Evolutionary conservation across 2,113 vertebrate genomes (phyloP), one percentile per base, ranked within the genome.

Genomic region (Aphelocoma coerulescens): DNA sequence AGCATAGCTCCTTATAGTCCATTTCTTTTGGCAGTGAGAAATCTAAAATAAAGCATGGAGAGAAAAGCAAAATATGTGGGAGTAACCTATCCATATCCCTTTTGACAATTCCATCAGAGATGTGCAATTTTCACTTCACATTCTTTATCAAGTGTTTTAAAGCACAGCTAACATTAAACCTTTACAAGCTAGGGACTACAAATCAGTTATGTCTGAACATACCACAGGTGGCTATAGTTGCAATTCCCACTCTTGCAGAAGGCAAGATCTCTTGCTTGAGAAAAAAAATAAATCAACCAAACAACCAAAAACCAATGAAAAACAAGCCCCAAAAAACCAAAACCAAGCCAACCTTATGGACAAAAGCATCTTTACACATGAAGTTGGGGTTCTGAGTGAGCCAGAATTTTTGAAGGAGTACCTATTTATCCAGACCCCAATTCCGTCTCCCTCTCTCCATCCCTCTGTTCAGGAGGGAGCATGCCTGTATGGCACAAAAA

Each of bases 1-100:
- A 89, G 23, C 0, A 0, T 27, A 43, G 28, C 16, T 94, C 22
- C 19, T 28, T 41, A 3, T 2, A 73, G 24, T 17, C 30, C 4
- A 2, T 54, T 81, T 51, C 11, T 41, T 52, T 22, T 27, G 24
- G 49, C 44, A 55, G 14, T 13, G 35, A 20, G 32, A 69, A 77
- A 66, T 33, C 30, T 39, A 30, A 93, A 86, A 39, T 11, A 28
- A 69, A 61, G 20, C 17, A 30, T 24, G 26, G 19, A 62, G 35
- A 51, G 39, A 37, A 54, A 39, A 89, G 15, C 6, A 13, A 76
- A 65, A 12, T 18, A 30, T 24, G 15, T 20, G 4, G 18, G 16
- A 72, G 27, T 37, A 72, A 32, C 62, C 24, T 43, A 32, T 43
- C 16, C 5, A 8, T 22, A 72, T 12, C 26, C 20, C 16, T 76